Conservation (phyloP, 2,888 invertebrate genomes). For the Oxyscelio sp. region DNA sequence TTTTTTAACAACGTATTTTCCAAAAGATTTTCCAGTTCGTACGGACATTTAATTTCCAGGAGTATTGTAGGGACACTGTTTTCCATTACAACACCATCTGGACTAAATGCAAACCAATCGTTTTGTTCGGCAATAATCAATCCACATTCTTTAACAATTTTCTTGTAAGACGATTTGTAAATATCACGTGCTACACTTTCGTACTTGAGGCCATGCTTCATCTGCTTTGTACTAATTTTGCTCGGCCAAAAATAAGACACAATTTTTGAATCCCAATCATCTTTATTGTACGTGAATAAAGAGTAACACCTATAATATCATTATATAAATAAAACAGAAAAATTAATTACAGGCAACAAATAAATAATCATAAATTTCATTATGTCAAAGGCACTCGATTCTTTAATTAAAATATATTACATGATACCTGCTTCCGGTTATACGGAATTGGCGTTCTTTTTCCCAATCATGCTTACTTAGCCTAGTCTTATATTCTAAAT, state of each 20-base stretch:
- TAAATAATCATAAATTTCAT: no score
- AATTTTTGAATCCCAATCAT: constrained; percentile 29
- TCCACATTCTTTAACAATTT: constrained; percentile 2
- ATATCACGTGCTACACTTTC: constrained; percentile 3
- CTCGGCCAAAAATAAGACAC: constrained; percentile 37
- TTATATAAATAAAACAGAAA: constrained; percentile 12
- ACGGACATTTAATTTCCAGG: constrained; percentile 13
- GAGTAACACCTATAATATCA: constrained; percentile 25
- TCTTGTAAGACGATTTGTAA: neutral
- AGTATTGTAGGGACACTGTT: neutral
- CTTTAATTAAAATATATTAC: no score
- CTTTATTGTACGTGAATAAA: constrained; percentile 34
- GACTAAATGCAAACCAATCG: constrained; percentile 26
- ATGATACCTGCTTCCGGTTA: constrained; percentile 58
- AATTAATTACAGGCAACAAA: no score
- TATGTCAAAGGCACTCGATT: no score
- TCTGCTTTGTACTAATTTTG: constrained; percentile 3
- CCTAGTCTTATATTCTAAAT: neutral
- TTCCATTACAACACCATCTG: constrained; percentile 7
- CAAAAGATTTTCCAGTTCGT: neutral
- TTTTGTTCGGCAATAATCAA: constrained; percentile 9
- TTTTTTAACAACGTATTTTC: constrained; percentile 5
- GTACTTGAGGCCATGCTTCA: constrained; percentile 22
- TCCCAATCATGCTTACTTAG: constrained; percentile 36
- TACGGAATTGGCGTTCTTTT: constrained; percentile 49